A percentile compares a stretch with the other conserved stretches of the same genome.
Evolutionary conservation across 2,888 invertebrate species (phyloP).

Genomic region (Schrankia costaestrigalis): DNA sequence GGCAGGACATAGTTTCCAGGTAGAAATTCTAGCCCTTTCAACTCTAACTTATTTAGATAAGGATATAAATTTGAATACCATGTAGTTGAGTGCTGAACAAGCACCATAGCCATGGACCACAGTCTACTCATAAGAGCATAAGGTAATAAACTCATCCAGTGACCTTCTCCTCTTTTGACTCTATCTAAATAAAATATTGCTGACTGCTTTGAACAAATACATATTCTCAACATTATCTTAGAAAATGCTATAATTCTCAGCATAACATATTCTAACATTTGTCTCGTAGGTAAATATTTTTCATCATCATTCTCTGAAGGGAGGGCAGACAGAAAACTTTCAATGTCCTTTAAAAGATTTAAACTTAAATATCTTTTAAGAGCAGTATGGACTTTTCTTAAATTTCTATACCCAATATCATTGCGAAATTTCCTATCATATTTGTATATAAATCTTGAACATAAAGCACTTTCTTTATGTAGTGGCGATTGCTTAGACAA

Average conservation of each 20-base stretch:
- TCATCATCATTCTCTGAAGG: constrained; percentile 48
- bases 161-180: constrained; percentile 76
- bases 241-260: constrained; percentile 77
- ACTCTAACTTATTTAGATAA: constrained; percentile 56
- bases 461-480: constrained; percentile 75
- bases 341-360: constrained; percentile 66
- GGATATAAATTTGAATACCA: constrained; percentile 75
- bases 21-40: constrained; percentile 72
- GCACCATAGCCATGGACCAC: constrained; percentile 72
- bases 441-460: constrained; percentile 80
- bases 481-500: constrained; percentile 70
- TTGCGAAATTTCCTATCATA: constrained; percentile 80
- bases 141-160: constrained; percentile 78
- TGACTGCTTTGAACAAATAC: constrained; percentile 68
- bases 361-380: constrained; percentile 73
- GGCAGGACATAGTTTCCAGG: constrained; percentile 68
- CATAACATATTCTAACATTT: constrained; percentile 81
- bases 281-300: constrained; percentile 74
- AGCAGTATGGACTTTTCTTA: constrained; percentile 77
- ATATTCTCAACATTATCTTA: constrained; percentile 76
- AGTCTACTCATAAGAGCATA: constrained; percentile 78
- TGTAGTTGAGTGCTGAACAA: constrained; percentile 66
- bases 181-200: constrained; percentile 75
- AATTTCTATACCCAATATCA: constrained; percentile 78
- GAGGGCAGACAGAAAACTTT: constrained; percentile 50